A percentile compares a stretch with the other conserved stretches of the same genome.
Conservation (phyloP, 2,797 vertebrate species). For the Oophaga sylvatica region DNA sequence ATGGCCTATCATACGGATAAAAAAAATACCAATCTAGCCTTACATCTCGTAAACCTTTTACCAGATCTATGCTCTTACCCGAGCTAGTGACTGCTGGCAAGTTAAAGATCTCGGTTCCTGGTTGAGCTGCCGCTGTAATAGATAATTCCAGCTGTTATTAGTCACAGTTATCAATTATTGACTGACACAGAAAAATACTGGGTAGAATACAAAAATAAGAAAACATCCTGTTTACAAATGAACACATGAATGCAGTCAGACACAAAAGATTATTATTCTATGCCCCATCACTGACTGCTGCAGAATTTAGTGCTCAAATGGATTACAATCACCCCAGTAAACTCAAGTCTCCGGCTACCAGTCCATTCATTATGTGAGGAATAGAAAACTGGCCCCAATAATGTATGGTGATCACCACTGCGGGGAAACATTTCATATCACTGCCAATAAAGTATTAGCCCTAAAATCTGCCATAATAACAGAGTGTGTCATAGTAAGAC, state of each 20-base stretch:
- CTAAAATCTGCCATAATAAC: no score
- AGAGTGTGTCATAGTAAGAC: no score
- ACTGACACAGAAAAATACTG: neutral
- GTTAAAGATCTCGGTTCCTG: constrained; percentile 99
- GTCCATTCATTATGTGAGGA: neutral
- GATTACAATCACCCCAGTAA: neutral
- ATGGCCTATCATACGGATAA: no score
- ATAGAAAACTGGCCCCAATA: neutral
- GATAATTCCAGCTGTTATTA: constrained; percentile 8
- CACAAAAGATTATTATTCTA: neutral
- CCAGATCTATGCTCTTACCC: constrained; percentile 75
- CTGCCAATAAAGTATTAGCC: no score
- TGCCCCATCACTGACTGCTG: neutral
- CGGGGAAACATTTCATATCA: no score
- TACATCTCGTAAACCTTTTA: neutral
- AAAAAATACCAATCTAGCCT: neutral
- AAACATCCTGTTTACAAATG: neutral
- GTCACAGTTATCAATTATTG: neutral
- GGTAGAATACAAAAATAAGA: neutral
- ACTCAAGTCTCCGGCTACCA: neutral
- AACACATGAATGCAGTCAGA: neutral
- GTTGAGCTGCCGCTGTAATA: constrained; percentile 90
- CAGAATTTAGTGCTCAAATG: neutral
- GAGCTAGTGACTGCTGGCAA: constrained; percentile 95
- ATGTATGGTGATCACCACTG: no score